These are phyloP conservation scores for Zaprionus africanus DNA, from an alignment of 1,140 invertebrate species.

Conservation along the genomic window DNA sequence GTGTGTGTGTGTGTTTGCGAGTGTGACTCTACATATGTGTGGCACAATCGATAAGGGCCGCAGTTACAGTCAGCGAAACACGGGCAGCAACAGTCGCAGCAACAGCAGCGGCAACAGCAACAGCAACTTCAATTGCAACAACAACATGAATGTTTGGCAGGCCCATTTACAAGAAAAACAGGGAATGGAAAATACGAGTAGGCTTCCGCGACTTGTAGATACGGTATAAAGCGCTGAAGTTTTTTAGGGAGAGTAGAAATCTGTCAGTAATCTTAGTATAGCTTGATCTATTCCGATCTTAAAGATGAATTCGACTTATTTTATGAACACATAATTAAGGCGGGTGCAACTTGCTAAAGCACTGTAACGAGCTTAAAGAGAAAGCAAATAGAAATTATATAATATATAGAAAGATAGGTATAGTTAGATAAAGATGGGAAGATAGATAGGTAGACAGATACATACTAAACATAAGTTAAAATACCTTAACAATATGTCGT, in stretches of 20 bases:
- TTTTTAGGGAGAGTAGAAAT: too few species aligned
- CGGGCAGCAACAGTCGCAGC: neutral
- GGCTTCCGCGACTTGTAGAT: neutral
- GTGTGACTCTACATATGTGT: conserved; percentile 15
- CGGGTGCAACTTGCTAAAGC: neutral
- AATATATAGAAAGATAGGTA: too few species aligned
- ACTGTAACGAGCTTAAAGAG: neutral
- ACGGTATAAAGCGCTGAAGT: neutral
- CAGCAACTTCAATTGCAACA: conserved; percentile 37
- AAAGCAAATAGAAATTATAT: too few species aligned
- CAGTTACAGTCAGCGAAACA: conserved; percentile 21
- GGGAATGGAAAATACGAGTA: too few species aligned
- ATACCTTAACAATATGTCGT: too few species aligned
- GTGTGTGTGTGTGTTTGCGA: conserved; percentile 23
- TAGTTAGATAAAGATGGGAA: too few species aligned
- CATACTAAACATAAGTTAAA: too few species aligned
- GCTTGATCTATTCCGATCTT: neutral
- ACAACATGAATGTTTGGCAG: conserved; percentile 41
- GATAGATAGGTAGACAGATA: too few species aligned
- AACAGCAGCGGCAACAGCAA: conserved; percentile 3
- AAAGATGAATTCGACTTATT: too few species aligned
- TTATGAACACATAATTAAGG: neutral
- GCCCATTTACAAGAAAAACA: conserved; percentile 67
- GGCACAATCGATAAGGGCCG: conserved; percentile 59
- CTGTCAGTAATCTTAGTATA: neutral